These are phyloP conservation scores for Phycodurus eques DNA, from an alignment of 2,113 vertebrate species.

Conservation along the genomic window DNA sequence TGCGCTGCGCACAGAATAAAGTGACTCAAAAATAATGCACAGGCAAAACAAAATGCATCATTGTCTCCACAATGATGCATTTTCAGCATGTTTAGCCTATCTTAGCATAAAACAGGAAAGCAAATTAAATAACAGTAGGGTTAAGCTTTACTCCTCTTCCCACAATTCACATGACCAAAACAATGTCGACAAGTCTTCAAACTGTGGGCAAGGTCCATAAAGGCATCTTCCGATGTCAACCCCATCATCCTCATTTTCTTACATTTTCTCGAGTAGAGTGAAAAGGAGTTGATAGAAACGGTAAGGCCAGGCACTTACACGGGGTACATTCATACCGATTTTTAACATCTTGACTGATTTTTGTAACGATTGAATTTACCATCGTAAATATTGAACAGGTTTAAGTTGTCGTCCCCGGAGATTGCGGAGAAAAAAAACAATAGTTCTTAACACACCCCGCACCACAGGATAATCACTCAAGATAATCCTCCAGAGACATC, in stretches of 20 bases:
- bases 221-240: background rate
- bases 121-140: background rate
- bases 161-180: background rate
- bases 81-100: background rate
- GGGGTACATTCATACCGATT: no score
- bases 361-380: background rate
- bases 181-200: background rate
- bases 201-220: background rate
- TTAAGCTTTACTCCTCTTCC: no score
- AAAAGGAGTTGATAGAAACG: no score
- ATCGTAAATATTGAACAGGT: background rate
- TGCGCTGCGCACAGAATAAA: background rate
- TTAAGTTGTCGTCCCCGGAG: background rate
- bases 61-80: background rate
- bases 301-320: background rate
- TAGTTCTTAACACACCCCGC: background rate
- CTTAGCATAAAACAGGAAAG: background rate
- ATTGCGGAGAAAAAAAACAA: background rate
- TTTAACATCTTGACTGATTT: no score
- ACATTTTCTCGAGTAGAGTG: background rate
- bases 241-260: background rate
- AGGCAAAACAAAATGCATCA: background rate
- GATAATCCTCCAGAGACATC: no score
- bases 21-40: background rate
- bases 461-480: no score